These are phyloP conservation scores for Morus bassanus DNA, from an alignment of 2,797 vertebrate genomes.

Conservation along the genomic window DNA sequence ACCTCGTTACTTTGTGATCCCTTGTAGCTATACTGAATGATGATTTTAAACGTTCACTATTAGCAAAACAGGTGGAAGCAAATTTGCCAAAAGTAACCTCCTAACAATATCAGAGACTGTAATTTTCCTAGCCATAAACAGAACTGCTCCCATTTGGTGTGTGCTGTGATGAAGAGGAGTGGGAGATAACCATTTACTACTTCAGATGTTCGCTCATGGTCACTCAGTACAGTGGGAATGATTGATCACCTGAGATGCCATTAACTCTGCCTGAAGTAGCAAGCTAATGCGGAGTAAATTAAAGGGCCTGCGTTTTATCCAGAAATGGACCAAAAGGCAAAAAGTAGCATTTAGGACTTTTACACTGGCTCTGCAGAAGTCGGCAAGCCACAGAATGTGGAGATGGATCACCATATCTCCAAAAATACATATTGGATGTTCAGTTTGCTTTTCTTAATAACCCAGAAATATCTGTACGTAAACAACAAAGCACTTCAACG, in stretches of 20 bases:
- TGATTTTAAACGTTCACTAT: background rate
- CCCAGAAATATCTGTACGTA: background rate
- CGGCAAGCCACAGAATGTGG: background rate
- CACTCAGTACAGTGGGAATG: background rate
- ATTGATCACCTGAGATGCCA: background rate
- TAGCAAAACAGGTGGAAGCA: slow-evolving; percentile 35
- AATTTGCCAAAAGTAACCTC: slow-evolving; percentile 53
- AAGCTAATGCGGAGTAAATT: slow-evolving; percentile 34
- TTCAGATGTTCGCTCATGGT: background rate
- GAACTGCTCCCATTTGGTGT: background rate
- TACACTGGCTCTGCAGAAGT: background rate
- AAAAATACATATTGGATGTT: background rate
- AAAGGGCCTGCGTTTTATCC: background rate
- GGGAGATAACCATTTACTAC: background rate
- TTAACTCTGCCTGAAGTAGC: slow-evolving; percentile 47
- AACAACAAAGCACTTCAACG: background rate
- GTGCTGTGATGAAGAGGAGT: background rate
- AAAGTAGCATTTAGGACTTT: background rate
- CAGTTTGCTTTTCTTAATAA: background rate
- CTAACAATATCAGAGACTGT: slow-evolving; percentile 17
- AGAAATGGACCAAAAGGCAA: background rate
- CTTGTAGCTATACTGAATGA: background rate
- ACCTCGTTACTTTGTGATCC: background rate
- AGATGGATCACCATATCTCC: background rate
- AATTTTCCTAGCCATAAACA: slow-evolving; percentile 4